Evolutionary conservation across 2,113 vertebrate species (phyloP).

Genomic region (Oryzias melastigma): DNA sequence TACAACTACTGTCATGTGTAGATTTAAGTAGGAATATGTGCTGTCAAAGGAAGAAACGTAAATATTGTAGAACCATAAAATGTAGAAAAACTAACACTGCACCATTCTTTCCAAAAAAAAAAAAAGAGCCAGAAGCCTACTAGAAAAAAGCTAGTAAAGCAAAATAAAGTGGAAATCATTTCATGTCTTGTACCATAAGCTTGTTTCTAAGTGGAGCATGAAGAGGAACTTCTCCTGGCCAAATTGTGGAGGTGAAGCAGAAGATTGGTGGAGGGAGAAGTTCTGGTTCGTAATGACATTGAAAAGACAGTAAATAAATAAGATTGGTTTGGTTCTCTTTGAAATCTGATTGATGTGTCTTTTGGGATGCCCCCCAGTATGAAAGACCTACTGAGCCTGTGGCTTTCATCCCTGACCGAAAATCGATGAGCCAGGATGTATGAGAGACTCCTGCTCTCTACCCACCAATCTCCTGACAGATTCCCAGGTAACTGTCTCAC

Average conservation of each 20-base stretch:
- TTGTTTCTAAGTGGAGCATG: constrained; percentile 17
- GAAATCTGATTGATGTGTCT: constrained; percentile 78
- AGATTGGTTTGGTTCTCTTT: constrained; percentile 62
- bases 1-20: not conserved
- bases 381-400: constrained; percentile 72
- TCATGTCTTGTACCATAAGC: not conserved
- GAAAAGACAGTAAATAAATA: constrained; percentile 76
- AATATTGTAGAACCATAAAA: not conserved
- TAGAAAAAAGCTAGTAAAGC: no score
- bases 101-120: not conserved
- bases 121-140: not conserved
- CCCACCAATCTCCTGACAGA: constrained; percentile 63
- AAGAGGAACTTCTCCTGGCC: constrained; percentile 63
- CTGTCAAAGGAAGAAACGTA: not conserved
- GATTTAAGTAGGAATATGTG: not conserved
- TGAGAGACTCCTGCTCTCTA: constrained; percentile 59
- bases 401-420: constrained; percentile 73
- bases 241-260: constrained; percentile 65
- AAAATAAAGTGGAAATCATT: not conserved
- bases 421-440: constrained; percentile 73
- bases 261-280: constrained; percentile 35
- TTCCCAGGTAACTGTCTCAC: constrained; percentile 54
- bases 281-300: constrained; percentile 63
- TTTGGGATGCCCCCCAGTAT: constrained; percentile 69
- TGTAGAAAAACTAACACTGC: not conserved